Conservation (phyloP, 1,140 invertebrate genomes). For the Drosophila melanogaster region DNA sequence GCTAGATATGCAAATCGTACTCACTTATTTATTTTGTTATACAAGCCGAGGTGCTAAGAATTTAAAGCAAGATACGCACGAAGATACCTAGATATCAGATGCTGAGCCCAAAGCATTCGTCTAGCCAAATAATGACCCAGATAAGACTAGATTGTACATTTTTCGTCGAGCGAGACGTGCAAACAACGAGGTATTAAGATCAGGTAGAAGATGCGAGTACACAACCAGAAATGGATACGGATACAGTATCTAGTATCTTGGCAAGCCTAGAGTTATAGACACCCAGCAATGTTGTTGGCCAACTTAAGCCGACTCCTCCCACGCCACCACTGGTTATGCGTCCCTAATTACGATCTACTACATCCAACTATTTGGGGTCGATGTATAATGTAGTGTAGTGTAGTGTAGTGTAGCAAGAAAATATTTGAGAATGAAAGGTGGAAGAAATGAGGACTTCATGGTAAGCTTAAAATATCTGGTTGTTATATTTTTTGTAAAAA, state of each 20-base stretch:
- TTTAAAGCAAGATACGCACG: slow-evolving; percentile 2
- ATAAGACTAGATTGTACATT: slow-evolving; percentile 67
- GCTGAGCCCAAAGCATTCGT: slow-evolving; percentile 33
- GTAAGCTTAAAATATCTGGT: not conserved
- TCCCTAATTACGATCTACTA: not conserved
- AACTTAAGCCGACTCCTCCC: slow-evolving; percentile 13
- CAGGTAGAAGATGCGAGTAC: slow-evolving; percentile 3
- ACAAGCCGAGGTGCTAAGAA: slow-evolving; percentile 28
- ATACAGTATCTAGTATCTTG: slow-evolving; percentile 18
- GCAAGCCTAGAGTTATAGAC: slow-evolving; percentile 11
- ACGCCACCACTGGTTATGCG: slow-evolving; percentile 3
- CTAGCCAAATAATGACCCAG: slow-evolving; percentile 63
- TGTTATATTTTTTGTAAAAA: not conserved
- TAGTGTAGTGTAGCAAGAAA: too few species aligned
- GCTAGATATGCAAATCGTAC: not conserved
- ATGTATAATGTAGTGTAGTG: too few species aligned
- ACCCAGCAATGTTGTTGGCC: slow-evolving; percentile 26
- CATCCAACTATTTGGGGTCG: not conserved
- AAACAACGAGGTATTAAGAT: slow-evolving; percentile 13
- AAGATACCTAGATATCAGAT: slow-evolving; percentile 19
- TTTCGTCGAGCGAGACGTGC: slow-evolving; percentile 23
- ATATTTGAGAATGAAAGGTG: too few species aligned
- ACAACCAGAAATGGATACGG: slow-evolving; percentile 32
- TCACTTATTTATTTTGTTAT: slow-evolving; percentile 3
- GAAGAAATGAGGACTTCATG: not conserved